phyloP scores from a whole-genome alignment of 2,113 vertebrate species.

The Prochilodus magdalenae region DNA sequence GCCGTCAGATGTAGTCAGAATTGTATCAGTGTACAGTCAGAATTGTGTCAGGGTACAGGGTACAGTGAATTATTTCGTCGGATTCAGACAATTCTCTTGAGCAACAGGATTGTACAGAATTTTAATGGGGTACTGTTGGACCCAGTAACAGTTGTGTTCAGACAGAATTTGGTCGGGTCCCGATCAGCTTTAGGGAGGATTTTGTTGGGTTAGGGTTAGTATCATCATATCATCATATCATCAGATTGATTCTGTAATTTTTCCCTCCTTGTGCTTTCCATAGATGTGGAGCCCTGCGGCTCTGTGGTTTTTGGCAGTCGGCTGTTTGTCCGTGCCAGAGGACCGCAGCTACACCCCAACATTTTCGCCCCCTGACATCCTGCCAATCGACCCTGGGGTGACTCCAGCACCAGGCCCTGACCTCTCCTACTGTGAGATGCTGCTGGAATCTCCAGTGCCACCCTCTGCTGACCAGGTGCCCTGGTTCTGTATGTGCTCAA shows the following conservation, averaged over 20 bases:
- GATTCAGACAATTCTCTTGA: too few relatives aligned
- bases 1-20: too few relatives aligned
- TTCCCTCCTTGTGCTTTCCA: neutral
- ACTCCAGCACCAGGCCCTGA: neutral
- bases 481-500: slow-evolving; percentile 71
- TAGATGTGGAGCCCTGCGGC: neutral
- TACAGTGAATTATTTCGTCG: too few relatives aligned
- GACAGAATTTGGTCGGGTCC: too few relatives aligned
- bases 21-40: too few relatives aligned
- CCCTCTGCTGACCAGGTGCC: slow-evolving; percentile 62
- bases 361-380: neutral
- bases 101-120: too few relatives aligned
- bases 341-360: neutral
- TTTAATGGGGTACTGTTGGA: too few relatives aligned
- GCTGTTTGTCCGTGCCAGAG: neutral
- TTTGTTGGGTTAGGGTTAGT: too few relatives aligned
- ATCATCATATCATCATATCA: neutral
- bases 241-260: too few relatives aligned
- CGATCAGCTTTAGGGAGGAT: too few relatives aligned
- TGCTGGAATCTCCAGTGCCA: slow-evolving; percentile 40
- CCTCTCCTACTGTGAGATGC: slow-evolving; percentile 60
- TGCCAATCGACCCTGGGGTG: neutral
- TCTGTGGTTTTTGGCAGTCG: slow-evolving; percentile 12
- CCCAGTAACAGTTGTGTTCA: too few relatives aligned
- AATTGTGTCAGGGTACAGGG: too few relatives aligned